Base-by-base conservation (phyloP, 2,113 vertebrate species). In the Dromas ardeola region DNA sequence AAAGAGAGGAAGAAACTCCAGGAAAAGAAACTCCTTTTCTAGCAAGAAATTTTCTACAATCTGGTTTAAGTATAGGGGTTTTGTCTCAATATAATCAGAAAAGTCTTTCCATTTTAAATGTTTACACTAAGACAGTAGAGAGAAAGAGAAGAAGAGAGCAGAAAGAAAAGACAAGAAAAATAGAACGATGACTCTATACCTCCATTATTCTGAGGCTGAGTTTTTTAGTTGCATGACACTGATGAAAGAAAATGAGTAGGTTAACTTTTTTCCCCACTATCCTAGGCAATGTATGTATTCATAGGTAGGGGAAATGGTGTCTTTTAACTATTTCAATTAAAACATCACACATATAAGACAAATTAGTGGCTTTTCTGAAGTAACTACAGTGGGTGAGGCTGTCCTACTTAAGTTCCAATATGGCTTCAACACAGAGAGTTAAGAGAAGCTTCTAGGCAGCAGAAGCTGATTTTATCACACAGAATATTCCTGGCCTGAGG, bases 111-210 rank as follows among this genome's bases (percentile, higher is more conserved):
- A 29, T 86, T 86, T 73, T 69, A 14, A 80, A 52, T 69, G n/a
- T 52, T 80, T 53, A 43, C 14, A 43, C 9, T 49, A 36, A 42
- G 26, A 49, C 17, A 55, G 19, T 13, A 53, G 53, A 74, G 55
- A 74, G 15, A 77, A 74, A 80, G 36, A 65, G 13, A 34, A 17
- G 20, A 62, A 82, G 50, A 1, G 2, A 90, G 34, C 45, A 53
- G 62, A 49, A 42, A 49, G n/a, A 69, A 65, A 86, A 82, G 32
- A n/a, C 3, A 72, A 62, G 22, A 79, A 90, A 89, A 62, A 40
- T 2, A 77, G 59, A 45, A 27, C 0, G 36, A 59, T 0, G 0
- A 5, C 13, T 94, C 17, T 67, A 11, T 36, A 61, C 7, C 13
- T 13, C 20, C 62, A 34, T 76, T 21, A 43, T 79, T 86, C 15